Evolutionary conservation across 1,140 invertebrate species (phyloP), one percentile per base, ranked within the genome.

Genomic region (Trialeurodes vaporariorum): DNA sequence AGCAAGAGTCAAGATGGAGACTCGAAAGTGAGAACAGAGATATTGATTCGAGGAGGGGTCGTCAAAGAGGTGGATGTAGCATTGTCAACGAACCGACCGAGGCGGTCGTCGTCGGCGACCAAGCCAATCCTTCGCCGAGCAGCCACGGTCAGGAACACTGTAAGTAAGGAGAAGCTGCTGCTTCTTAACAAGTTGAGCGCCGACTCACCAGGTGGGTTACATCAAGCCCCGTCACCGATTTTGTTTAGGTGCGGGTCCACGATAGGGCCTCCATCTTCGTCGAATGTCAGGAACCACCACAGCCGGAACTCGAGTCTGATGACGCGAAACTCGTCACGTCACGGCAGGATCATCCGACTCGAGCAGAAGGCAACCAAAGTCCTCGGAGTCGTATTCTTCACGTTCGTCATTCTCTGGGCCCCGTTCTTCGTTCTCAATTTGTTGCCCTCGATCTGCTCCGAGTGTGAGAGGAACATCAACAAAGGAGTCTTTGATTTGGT

Each of bases 341-440:
- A 93, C 73, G 90, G 90, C 0, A 79, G 90, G 25, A 92, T 91
- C 67, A 85, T 93, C 61, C 80, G 88, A 0, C 78, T 92, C 34
- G 93, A 96, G 76, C 92, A 94, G 74, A 96, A 96, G 76, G 93
- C 93, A 0, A 95, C 92, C n/a, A 94, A 95, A 79, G 93, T 95
- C 1, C 79, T 96, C 2, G 93, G 93, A 0, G 89, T 96, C 0
- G 92, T 96, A 0, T 96, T 96, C 79, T 93, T 94, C 75, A 93
- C 92, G 0, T 96, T 96, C 77, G 93, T 96, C 0, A 86, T 95
- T 17, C 83, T 95, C 11, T 96, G 94, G 94, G 88, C 92, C 1
- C 93, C 93, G 0, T 96, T 96, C 79, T 96, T 96, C 79, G 87
- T 93, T 0, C 80, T 93, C 1, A 96, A 96, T 74, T 80, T 94